A percentile compares a stretch with the other conserved stretches of the same genome.
phyloP scores from a whole-genome alignment of 2,888 invertebrate genomes.

The Thymelicus lineola region DNA sequence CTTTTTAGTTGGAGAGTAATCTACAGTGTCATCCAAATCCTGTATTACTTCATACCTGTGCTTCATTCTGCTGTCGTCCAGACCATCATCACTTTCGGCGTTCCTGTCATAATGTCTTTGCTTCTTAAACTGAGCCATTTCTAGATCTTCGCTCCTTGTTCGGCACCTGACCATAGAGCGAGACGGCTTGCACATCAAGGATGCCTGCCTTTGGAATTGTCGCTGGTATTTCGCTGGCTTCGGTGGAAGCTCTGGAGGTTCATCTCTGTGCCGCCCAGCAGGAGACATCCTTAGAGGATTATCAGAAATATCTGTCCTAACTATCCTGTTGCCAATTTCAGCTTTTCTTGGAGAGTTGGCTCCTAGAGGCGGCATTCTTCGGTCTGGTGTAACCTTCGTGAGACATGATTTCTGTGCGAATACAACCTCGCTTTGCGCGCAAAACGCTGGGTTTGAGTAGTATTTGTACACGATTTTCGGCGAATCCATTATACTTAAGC shows the following conservation, averaged over 20 bases:
- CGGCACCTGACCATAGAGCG: slow-evolving; percentile 62
- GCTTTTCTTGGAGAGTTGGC: slow-evolving; percentile 77
- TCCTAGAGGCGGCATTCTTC: slow-evolving; percentile 74
- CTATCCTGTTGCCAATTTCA: slow-evolving; percentile 68
- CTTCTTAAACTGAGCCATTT: slow-evolving; percentile 76
- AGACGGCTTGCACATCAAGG: slow-evolving; percentile 82
- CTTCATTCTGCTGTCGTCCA: slow-evolving; percentile 68
- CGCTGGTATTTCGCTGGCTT: slow-evolving; percentile 73
- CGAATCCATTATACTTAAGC: slow-evolving; percentile 78
- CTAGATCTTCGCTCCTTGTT: slow-evolving; percentile 74
- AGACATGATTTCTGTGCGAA: slow-evolving; percentile 74
- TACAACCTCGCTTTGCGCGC: slow-evolving; percentile 89
- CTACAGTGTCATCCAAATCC: slow-evolving; percentile 69
- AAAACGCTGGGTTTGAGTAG: slow-evolving; percentile 93
- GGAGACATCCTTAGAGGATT: slow-evolving; percentile 74
- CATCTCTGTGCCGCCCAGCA: slow-evolving; percentile 63
- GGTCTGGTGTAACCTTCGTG: slow-evolving; percentile 62
- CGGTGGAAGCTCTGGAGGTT: slow-evolving; percentile 76
- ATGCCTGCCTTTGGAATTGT: slow-evolving; percentile 72
- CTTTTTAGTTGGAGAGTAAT: slow-evolving; percentile 80
- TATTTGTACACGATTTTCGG: slow-evolving; percentile 86
- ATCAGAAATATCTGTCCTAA: slow-evolving; percentile 79
- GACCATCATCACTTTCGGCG: slow-evolving; percentile 65
- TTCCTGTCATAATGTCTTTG: slow-evolving; percentile 63
- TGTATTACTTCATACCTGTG: slow-evolving; percentile 85